Evolutionary conservation across 2,888 invertebrate genomes (phyloP).

Genomic region (Malachius bipustulatus): DNA sequence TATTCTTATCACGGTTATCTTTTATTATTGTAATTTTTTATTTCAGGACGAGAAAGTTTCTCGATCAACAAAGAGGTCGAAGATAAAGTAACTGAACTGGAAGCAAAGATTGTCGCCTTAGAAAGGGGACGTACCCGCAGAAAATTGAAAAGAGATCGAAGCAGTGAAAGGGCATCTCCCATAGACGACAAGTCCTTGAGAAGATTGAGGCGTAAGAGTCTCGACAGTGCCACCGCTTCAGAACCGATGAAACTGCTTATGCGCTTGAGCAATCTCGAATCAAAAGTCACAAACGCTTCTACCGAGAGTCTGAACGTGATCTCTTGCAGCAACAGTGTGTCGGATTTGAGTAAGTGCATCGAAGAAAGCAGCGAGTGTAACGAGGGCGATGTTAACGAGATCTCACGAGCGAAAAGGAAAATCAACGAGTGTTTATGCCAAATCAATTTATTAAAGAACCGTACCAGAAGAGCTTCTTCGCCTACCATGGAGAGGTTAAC

Average conservation of each 20-base stretch:
- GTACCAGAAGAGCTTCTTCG: constrained; percentile 51
- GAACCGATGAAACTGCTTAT: constrained; percentile 73
- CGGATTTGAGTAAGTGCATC: constrained; percentile 27
- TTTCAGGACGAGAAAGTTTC: constrained; percentile 53
- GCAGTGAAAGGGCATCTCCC: constrained; percentile 32
- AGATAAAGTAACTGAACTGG: constrained; percentile 69
- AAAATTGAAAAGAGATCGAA: constrained; percentile 41
- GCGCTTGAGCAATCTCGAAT: constrained; percentile 63
- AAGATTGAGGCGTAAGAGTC: constrained; percentile 56
- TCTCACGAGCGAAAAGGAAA: constrained; percentile 52
- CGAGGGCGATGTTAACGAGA: constrained; percentile 48
- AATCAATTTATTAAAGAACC: constrained; percentile 49
- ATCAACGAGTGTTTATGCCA: constrained; percentile 56
- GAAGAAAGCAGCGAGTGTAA: constrained; percentile 37
- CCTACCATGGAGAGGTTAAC: constrained; percentile 54
- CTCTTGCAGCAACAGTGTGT: constrained; percentile 32
- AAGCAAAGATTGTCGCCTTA: constrained; percentile 60
- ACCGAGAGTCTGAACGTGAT: constrained; percentile 45
- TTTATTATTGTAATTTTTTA: constrained; percentile 8
- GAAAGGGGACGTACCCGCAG: constrained; percentile 40
- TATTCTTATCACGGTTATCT: constrained; percentile 7
- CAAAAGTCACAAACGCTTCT: constrained; percentile 55
- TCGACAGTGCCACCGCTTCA: constrained; percentile 65
- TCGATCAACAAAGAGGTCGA: constrained; percentile 74
- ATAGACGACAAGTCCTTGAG: constrained; percentile 31